Conservation (phyloP, 2,888 invertebrate genomes). For the Quadroppia sp. region DNA sequence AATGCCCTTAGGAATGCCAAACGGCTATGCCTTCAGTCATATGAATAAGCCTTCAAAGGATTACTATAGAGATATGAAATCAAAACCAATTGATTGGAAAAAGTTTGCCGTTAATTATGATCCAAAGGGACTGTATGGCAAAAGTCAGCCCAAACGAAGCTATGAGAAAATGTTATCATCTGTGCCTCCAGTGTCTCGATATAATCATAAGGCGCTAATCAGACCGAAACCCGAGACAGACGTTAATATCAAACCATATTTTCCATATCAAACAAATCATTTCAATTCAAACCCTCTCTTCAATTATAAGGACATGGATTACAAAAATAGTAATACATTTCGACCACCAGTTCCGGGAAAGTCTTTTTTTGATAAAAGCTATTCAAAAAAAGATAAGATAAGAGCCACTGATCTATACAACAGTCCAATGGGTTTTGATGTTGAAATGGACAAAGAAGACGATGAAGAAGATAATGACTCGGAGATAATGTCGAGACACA, state of each 20-base stretch:
- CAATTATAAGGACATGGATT: constrained; percentile 26
- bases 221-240: constrained; percentile 26
- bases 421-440: neutral
- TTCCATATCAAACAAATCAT: neutral
- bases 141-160: neutral
- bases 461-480: neutral
- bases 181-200: neutral
- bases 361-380: neutral
- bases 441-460: neutral
- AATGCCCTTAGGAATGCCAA: neutral
- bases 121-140: neutral
- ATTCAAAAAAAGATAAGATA: neutral
- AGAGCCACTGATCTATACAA: neutral
- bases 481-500: too few species aligned
- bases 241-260: neutral
- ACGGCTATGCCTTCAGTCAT: neutral
- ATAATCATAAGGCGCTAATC: constrained; percentile 18
- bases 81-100: neutral
- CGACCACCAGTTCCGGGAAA: neutral
- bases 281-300: neutral
- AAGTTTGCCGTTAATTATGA: neutral
- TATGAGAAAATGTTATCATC: neutral
- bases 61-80: neutral
- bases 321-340: constrained; percentile 14
- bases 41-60: neutral